Conservation (phyloP, 2,113 vertebrate species). For the Falco punctatus region DNA sequence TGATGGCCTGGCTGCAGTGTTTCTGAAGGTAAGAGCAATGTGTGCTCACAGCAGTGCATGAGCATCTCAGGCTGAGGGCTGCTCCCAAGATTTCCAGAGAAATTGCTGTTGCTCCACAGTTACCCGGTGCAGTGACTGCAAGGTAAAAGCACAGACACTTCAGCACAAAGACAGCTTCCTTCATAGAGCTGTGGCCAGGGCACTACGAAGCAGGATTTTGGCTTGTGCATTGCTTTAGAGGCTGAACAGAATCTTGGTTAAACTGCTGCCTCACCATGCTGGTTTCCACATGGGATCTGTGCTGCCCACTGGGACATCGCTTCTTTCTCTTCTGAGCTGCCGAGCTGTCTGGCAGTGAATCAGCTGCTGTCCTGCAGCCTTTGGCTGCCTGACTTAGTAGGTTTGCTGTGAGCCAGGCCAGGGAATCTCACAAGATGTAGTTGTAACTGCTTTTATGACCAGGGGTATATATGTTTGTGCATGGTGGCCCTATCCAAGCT, state of each 20-base stretch:
- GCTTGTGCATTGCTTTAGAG: not conserved
- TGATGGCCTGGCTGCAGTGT: fast-evolving
- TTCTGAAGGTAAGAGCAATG: fast-evolving
- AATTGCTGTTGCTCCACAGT: not conserved
- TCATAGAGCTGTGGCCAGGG: not conserved
- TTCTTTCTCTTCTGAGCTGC: not conserved
- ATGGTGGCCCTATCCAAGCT: not conserved
- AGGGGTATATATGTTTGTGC: not conserved
- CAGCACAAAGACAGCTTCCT: not conserved
- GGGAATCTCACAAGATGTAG: not conserved
- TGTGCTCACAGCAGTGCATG: not conserved
- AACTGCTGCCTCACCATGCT: not conserved
- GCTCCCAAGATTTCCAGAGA: not conserved
- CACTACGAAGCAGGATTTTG: not conserved
- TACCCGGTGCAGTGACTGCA: not conserved
- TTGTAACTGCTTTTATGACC: not conserved
- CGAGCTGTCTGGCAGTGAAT: not conserved
- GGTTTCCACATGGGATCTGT: not conserved
- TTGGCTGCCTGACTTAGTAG: not conserved
- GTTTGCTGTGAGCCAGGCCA: not conserved
- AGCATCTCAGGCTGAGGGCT: not conserved
- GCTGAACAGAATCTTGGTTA: not conserved
- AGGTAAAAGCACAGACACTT: not conserved
- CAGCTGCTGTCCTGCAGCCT: fast-evolving
- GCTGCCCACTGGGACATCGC: not conserved